Percentiles rank a stretch among this genome's conserved stretches.
Conservation (phyloP, 2,113 vertebrate genomes). For the Aramus guarauna region DNA sequence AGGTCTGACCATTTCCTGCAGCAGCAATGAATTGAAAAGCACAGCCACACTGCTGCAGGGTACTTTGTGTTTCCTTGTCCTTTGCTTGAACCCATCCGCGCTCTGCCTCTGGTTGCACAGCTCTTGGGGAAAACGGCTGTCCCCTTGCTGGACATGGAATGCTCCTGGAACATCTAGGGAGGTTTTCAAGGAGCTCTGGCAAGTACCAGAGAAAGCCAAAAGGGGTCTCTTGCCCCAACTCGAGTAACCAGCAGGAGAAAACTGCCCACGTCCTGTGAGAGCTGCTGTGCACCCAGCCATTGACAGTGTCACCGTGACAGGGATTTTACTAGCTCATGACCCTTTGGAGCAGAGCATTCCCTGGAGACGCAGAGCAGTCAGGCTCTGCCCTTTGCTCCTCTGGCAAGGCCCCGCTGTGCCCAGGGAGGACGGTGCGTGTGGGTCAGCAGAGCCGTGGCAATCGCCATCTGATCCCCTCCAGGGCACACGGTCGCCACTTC, state of each 20-base stretch:
- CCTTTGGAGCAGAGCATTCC: background rate
- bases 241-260: background rate
- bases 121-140: background rate
- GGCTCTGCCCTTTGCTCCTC: background rate
- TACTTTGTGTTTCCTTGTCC: background rate
- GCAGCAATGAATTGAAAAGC: background rate
- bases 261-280: background rate
- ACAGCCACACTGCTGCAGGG: background rate
- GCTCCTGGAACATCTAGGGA: background rate
- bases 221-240: accelerated
- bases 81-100: background rate
- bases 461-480: accelerated
- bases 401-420: background rate
- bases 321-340: background rate
- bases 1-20: background rate
- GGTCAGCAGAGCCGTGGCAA: accelerated
- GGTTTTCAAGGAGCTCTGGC: background rate
- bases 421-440: accelerated
- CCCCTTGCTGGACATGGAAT: background rate
- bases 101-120: background rate
- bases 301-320: background rate
- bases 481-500: background rate
- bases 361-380: background rate
- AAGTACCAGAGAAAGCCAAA: background rate
- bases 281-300: background rate